Evolutionary conservation across 2,797 vertebrate genomes (phyloP), one percentile per base, ranked within the genome.

Genomic region (Sebastes taczanowskii): DNA sequence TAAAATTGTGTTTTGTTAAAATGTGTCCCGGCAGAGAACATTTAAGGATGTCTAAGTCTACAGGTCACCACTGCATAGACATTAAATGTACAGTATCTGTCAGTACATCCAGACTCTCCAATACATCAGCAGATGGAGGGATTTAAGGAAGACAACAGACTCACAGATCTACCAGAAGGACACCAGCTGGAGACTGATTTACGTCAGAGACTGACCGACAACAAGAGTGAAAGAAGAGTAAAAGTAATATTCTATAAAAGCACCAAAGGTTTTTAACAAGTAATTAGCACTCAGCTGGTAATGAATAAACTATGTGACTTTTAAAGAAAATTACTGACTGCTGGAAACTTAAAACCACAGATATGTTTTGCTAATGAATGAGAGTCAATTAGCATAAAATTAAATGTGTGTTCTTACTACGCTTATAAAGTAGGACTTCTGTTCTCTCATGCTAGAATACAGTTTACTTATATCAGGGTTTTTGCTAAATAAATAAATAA

Each of bases 91-190:
- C 34, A 42, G 66, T 71, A 49, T 70, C 49, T 46, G 65, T 73
- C 71, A 71, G 63, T 49, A 56, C 56, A 65, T 38, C 76, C 75
- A 83, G 82, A 66, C 38, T 84, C 34, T 73, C 22, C 16, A 55
- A 67, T 67, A 68, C 63, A 73, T 59, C 56, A 80, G 72, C 91
- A 94, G 92, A 94, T 93, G 92, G 92, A 87, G 78, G 89, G 91
- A 91, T 93, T 93, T 91, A 89, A 79, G 62, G 82, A 82, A 79
- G 83, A 87, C 64, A 77, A 80, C 79, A 80, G 73, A 81, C 80
- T 70, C 68, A 78, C 81, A 84, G 81, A 87, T 81, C 75, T 58
- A 77, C 71, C 78, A 89, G 80, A 81, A 81, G 86, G 86, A 90
- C 88, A 86, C 88, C 90, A 93, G 88, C 90, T 92, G 92, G 86